Conservation (phyloP, 2,888 invertebrate genomes). For the Mycalesis mineus region DNA sequence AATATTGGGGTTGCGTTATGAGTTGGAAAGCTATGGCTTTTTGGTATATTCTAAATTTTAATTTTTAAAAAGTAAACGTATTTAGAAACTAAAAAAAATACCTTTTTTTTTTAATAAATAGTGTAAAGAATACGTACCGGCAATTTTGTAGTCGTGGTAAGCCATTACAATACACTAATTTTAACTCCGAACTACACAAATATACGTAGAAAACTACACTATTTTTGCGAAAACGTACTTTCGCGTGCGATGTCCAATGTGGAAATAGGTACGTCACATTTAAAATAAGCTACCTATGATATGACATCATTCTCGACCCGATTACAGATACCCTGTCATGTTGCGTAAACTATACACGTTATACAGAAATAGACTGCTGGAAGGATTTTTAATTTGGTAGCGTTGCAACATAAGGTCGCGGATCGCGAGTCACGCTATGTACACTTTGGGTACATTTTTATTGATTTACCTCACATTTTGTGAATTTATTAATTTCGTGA, state of each 20-base stretch:
- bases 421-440: constrained; percentile 15
- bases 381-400: constrained; percentile 37
- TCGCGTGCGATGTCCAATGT: constrained; percentile 47
- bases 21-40: not conserved
- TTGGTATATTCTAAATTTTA: not conserved
- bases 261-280: constrained; percentile 63
- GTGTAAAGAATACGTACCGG: constrained; percentile 48
- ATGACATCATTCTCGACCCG: constrained; percentile 73
- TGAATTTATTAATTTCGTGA: not conserved
- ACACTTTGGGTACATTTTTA: constrained; percentile 23
- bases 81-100: not conserved
- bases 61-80: not conserved
- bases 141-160: constrained; percentile 49
- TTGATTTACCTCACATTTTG: constrained; percentile 25
- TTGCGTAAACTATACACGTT: constrained; percentile 41
- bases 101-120: not conserved
- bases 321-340: constrained; percentile 47
- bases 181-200: constrained; percentile 23
- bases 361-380: not conserved
- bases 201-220: constrained; percentile 21
- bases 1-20: not conserved
- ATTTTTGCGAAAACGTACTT: constrained; percentile 32
- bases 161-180: constrained; percentile 43
- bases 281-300: constrained; percentile 57
- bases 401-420: constrained; percentile 32